These are phyloP conservation scores for Amiota communis DNA, from an alignment of 2,888 invertebrate species.

Conservation along the genomic window DNA sequence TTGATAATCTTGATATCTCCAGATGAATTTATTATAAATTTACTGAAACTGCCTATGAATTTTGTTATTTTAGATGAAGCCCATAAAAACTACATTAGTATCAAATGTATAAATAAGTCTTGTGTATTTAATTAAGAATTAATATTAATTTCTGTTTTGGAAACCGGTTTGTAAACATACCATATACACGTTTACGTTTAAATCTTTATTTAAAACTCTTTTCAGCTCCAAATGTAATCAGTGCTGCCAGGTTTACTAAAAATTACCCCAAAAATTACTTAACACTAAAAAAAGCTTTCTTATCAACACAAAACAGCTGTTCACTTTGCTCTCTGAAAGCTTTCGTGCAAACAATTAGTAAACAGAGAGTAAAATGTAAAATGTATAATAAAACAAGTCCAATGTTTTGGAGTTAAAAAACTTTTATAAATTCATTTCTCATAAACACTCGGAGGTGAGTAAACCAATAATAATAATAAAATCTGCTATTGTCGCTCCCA, in stretches of 20 bases:
- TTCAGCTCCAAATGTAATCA: not conserved
- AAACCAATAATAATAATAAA: constrained; percentile 1
- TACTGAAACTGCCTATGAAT: too few relatives aligned
- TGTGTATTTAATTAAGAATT: too few relatives aligned
- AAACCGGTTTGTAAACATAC: too few relatives aligned
- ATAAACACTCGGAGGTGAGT: not conserved
- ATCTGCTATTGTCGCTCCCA: constrained; percentile 31
- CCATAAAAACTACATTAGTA: too few relatives aligned
- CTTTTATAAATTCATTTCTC: constrained; percentile 41
- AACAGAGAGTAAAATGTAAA: constrained; percentile 4
- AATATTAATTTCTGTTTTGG: too few relatives aligned
- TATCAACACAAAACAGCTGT: constrained; percentile 42
- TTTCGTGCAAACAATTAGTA: not conserved
- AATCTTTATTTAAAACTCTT: not conserved
- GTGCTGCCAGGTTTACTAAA: not conserved
- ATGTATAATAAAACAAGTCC: not conserved
- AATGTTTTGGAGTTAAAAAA: not conserved
- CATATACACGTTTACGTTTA: not conserved
- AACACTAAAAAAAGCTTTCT: constrained; percentile 28
- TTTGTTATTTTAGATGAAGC: too few relatives aligned
- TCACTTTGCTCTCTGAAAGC: not conserved
- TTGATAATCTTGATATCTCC: too few relatives aligned
- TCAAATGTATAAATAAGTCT: too few relatives aligned
- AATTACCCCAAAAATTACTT: not conserved
- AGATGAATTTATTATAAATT: too few relatives aligned